Evolutionary conservation across 23 tunicate genomes (phyloP), one percentile per base, ranked within the genome.

Genomic region (Halocynthia roretzi): DNA sequence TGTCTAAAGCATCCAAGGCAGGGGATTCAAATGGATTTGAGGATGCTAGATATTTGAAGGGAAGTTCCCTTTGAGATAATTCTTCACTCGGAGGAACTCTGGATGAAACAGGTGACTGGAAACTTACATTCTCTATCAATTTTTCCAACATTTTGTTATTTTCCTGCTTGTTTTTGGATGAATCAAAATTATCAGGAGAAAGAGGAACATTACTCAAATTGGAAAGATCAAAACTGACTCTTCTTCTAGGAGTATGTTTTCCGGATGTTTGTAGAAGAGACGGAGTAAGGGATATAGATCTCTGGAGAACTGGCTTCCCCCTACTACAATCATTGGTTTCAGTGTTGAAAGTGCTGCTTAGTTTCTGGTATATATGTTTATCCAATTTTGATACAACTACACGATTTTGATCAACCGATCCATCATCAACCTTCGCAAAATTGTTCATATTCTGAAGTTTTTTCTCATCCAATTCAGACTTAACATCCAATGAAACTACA

Each of bases 181-280:
- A 4, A 2, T 53, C 56, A 0, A 17, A 5, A 50, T 74, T 19
- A 65, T 20, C 70, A 10, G 70, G 70, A 10, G 70, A 5, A 0
- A 65, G 9, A 10, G 70, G 22, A 40, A 20, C 31, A 65, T 65
- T 9, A 15, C 19, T 65, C 2, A 65, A 10, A 65, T 65, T 20
- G 55, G 78, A 53, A 0, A 74, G 60, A 18, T 74, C 78, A 74
- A 74, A 74, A 56, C 78, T 74, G 63, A 74, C 78, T 56, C 78
- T 54, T 56, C 78, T 52, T 10, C 60, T 58, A 15, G n/a, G 64
- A 14, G n/a, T 58, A 14, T 58, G 17, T 58, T 17, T 58, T 58
- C 64, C 64, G 64, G 64, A 60, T n/a, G 64, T 60, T 18, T 18
- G 17, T 4, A 31, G 44, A 4, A 31, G 44, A 31, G 44, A 31